These are phyloP conservation scores for Limenitis camilla DNA, from an alignment of 2,888 invertebrate genomes.

Conservation along the genomic window DNA sequence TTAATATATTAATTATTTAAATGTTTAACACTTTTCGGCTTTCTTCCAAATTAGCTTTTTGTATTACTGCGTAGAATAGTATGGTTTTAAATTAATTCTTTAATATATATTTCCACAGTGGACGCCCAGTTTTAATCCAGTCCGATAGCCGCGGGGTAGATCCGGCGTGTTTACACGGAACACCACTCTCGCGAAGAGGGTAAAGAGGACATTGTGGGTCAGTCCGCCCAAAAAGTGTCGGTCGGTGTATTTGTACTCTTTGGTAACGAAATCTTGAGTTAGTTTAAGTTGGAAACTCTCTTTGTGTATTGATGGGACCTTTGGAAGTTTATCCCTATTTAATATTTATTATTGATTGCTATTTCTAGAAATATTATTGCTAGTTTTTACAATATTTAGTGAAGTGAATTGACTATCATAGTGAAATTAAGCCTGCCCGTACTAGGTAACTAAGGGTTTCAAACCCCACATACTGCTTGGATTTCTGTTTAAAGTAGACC, in stretches of 20 bases:
- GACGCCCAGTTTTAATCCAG: slow-evolving; percentile 28
- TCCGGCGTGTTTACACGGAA: slow-evolving; percentile 39
- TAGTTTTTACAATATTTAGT: too few species aligned
- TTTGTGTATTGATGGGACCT: background rate
- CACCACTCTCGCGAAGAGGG: slow-evolving; percentile 32
- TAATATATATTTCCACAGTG: background rate
- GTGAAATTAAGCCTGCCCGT: too few species aligned
- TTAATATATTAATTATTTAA: too few species aligned
- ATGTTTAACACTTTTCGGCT: too few species aligned
- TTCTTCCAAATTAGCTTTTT: too few species aligned
- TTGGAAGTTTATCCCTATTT: background rate
- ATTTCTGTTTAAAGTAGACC: too few species aligned
- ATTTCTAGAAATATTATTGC: too few species aligned
- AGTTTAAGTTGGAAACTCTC: background rate
- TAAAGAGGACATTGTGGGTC: slow-evolving; percentile 12
- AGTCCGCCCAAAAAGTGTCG: slow-evolving; percentile 13
- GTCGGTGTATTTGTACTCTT: slow-evolving; percentile 10
- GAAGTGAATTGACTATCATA: too few species aligned
- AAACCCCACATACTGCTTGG: too few species aligned
- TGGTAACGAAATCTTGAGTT: background rate
- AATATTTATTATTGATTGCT: too few species aligned
- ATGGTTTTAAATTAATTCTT: background rate
- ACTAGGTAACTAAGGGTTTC: too few species aligned
- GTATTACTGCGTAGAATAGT: background rate
- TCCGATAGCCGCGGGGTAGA: slow-evolving; percentile 32